Conservation (phyloP, 2,113 vertebrate species). For the Ranitomeya variabilis region DNA sequence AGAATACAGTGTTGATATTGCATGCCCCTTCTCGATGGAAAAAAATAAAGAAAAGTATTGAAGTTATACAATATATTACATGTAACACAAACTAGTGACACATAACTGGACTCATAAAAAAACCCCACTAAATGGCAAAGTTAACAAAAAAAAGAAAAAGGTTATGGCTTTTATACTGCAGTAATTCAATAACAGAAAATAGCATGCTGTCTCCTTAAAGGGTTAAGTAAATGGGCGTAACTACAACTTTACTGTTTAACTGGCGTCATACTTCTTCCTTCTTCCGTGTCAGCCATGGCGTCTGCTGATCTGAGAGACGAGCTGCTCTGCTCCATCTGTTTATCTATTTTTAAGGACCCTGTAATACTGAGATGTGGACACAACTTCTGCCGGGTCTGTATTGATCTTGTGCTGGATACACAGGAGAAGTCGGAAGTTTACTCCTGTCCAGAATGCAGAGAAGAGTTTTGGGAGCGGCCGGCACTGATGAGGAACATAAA, state of each 20-base stretch:
- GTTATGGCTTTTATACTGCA: neutral
- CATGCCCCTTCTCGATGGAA: too few relatives aligned
- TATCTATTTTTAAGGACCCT: neutral
- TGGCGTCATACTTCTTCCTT: neutral
- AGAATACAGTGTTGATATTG: too few relatives aligned
- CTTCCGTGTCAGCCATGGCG: neutral
- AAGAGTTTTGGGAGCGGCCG: neutral
- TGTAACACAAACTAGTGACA: too few relatives aligned
- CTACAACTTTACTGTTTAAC: neutral
- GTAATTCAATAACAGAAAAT: neutral
- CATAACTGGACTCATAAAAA: too few relatives aligned
- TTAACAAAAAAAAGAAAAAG: neutral
- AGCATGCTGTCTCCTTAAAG: neutral
- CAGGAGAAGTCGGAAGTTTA: too few relatives aligned
- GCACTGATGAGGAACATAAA: neutral
- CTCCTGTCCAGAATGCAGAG: too few relatives aligned
- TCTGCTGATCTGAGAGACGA: neutral
- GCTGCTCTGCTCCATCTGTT: conserved; percentile 3
- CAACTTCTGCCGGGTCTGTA: neutral
- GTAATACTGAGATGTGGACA: conserved; percentile 13
- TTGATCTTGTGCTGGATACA: neutral
- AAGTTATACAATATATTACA: too few relatives aligned
- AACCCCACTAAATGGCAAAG: too few relatives aligned
- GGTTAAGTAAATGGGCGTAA: neutral
- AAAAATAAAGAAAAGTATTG: too few relatives aligned